phyloP scores from a whole-genome alignment of 2,113 vertebrate species.

The Tachuris rubrigastra region DNA sequence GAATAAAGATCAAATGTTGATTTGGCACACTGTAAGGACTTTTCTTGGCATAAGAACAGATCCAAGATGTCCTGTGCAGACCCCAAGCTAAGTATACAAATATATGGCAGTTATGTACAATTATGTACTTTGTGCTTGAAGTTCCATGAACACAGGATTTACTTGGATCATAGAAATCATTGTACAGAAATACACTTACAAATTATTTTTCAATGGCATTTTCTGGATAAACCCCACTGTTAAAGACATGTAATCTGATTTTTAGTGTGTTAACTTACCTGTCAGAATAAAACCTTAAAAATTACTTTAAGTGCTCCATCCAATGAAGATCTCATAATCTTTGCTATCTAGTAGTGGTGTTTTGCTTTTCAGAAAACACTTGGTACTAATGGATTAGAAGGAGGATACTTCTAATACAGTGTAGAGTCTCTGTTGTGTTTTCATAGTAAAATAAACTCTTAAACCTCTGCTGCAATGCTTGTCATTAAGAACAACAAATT shows the following conservation, averaged over 20 bases:
- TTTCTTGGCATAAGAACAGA: background rate
- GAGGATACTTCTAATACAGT: background rate
- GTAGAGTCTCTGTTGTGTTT: background rate
- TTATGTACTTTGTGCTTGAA: too few relatives aligned
- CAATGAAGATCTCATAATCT: background rate
- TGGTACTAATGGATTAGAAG: background rate
- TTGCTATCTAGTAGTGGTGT: background rate
- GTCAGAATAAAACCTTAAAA: background rate
- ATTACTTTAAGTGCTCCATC: background rate
- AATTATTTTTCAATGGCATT: too few relatives aligned
- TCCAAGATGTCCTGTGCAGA: background rate
- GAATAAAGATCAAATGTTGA: background rate
- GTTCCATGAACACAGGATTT: too few relatives aligned
- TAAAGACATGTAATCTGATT: background rate
- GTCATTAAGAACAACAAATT: background rate
- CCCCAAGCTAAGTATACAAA: too few relatives aligned
- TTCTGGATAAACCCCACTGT: too few relatives aligned
- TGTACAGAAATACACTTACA: too few relatives aligned
- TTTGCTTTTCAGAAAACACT: background rate
- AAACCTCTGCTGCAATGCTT: background rate
- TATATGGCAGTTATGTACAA: too few relatives aligned
- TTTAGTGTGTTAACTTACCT: background rate
- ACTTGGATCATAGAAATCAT: too few relatives aligned
- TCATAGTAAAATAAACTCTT: background rate
- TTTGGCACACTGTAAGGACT: background rate